Evolutionary conservation across 1,140 invertebrate genomes (phyloP).

Genomic region (Pantala flavescens): DNA sequence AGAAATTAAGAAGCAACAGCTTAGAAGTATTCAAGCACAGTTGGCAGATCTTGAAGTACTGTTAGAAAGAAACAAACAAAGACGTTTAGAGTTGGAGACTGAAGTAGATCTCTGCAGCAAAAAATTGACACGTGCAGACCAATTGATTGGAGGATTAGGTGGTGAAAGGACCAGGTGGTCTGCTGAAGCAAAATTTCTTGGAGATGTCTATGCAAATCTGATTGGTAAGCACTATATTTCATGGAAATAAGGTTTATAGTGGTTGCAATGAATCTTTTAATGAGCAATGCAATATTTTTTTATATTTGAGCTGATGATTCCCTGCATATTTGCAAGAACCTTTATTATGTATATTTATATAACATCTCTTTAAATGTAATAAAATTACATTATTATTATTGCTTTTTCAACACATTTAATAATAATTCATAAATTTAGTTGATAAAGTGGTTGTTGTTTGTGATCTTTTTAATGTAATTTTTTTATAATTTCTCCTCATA

Average conservation of each 20-base stretch:
- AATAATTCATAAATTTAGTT: too few species aligned
- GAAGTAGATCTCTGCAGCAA: conserved; percentile 80
- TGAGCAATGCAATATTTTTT: too few species aligned
- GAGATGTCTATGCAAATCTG: conserved; percentile 45
- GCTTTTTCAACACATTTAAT: too few species aligned
- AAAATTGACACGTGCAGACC: conserved; percentile 84
- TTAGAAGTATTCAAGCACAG: conserved; percentile 59
- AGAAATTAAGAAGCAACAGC: conserved; percentile 61
- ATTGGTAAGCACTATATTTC: conserved; percentile 28
- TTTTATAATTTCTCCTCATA: neutral
- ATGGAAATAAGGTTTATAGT: neutral
- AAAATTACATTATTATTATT: too few species aligned
- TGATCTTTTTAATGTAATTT: too few species aligned
- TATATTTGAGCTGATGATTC: too few species aligned
- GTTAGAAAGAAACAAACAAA: conserved; percentile 40
- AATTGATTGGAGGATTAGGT: conserved; percentile 78
- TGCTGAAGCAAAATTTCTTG: conserved; percentile 61
- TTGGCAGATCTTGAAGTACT: conserved; percentile 50
- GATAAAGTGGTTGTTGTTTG: too few species aligned
- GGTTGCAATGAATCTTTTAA: neutral
- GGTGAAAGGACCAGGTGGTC: conserved; percentile 76
- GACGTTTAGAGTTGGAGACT: conserved; percentile 52
- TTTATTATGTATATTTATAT: too few species aligned
- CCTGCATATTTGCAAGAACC: too few species aligned
- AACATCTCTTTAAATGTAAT: too few species aligned